These are phyloP conservation scores for Beroe forskalii DNA, from an alignment of 37 sponge, comb jelly and placozoan species.

Conservation along the genomic window DNA sequence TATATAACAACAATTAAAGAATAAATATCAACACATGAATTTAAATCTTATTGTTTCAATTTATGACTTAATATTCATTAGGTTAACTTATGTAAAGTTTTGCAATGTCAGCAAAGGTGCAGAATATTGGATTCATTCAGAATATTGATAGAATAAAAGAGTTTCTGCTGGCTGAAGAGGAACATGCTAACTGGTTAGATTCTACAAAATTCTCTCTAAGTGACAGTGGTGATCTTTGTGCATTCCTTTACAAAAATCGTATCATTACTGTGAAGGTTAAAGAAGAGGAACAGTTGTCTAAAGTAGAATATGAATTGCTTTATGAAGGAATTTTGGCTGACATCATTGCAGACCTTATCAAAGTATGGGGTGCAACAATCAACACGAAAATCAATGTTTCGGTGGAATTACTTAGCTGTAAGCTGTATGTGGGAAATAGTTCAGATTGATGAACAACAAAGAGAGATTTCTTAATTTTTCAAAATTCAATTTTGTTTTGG, in stretches of 20 bases:
- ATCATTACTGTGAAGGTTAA: neutral
- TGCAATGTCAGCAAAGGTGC: neutral
- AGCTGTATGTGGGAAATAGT: too few species aligned
- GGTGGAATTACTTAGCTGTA: too few species aligned
- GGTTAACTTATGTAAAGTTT: too few species aligned
- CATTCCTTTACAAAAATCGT: conserved; percentile 1
- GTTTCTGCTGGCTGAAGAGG: neutral
- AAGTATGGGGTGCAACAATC: too few species aligned
- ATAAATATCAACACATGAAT: too few species aligned
- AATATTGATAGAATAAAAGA: neutral
- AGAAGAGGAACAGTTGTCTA: neutral
- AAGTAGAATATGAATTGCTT: neutral
- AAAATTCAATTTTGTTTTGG: too few species aligned
- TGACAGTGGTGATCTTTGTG: neutral
- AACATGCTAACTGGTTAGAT: neutral
- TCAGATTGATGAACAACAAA: too few species aligned
- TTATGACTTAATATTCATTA: too few species aligned
- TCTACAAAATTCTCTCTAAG: neutral
- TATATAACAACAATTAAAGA: too few species aligned
- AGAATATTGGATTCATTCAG: neutral
- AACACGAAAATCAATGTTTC: too few species aligned
- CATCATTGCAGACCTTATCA: conserved; percentile 1
- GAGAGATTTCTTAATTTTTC: too few species aligned
- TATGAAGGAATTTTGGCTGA: neutral
- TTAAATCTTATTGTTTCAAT: too few species aligned